phyloP scores from a whole-genome alignment of 1,140 invertebrate genomes.

The Drosophila insularis region DNA sequence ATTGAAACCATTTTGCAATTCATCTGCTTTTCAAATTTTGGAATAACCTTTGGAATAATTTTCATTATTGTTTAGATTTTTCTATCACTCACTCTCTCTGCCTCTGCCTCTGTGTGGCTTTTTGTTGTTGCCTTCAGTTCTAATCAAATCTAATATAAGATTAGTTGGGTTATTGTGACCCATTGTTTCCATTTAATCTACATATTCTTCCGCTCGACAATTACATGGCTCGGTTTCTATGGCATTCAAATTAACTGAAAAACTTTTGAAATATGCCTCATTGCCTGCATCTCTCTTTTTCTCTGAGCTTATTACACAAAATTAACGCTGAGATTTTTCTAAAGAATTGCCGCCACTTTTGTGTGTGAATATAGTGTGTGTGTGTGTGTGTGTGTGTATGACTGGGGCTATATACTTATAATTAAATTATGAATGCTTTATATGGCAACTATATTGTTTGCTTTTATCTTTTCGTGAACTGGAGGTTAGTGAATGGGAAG shows the following conservation, averaged over 20 bases:
- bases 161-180: neutral
- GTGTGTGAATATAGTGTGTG: constrained; percentile 1
- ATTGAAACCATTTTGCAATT: neutral
- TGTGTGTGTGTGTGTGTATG: constrained; percentile 16
- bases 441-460: constrained; percentile 72
- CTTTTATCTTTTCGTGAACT: constrained; percentile 44
- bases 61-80: neutral
- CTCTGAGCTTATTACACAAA: constrained; percentile 64
- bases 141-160: constrained; percentile 38
- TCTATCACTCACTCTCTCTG: neutral
- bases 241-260: constrained; percentile 18
- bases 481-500: neutral
- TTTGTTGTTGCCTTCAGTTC: neutral
- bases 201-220: constrained; percentile 6
- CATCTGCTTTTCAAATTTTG: neutral
- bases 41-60: neutral
- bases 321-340: constrained; percentile 66
- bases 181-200: constrained; percentile 16
- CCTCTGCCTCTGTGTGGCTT: neutral
- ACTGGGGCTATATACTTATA: constrained; percentile 59
- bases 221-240: constrained; percentile 18
- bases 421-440: constrained; percentile 81
- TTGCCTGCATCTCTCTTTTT: neutral
- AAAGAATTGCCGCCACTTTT: constrained; percentile 57
- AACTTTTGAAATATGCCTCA: constrained; percentile 17